These are phyloP conservation scores for Gambusia yucatana DNA, from an alignment of 2,797 vertebrate species.

Conservation along the genomic window DNA sequence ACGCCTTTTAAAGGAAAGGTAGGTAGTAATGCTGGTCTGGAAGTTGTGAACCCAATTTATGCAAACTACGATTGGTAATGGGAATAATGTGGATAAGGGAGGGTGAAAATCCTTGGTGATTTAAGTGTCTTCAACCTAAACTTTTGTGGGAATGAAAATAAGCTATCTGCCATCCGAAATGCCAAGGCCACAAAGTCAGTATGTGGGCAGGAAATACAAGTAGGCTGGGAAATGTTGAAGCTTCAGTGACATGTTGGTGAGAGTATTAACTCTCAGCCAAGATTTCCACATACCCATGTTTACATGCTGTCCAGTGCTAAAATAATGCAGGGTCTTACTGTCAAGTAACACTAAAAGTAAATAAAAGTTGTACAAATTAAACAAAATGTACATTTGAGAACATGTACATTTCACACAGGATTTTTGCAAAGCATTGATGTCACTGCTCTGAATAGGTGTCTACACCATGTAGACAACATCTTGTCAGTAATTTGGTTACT, in stretches of 20 bases:
- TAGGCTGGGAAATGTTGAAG: not conserved
- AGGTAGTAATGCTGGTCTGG: not conserved
- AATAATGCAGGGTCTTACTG: not conserved
- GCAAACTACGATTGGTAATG: not conserved
- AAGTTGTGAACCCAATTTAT: not conserved
- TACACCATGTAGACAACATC: not conserved
- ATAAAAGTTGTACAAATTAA: not conserved
- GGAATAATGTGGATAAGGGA: not conserved
- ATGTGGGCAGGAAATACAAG: constrained; percentile 1
- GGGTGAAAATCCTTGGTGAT: not conserved
- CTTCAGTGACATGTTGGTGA: not conserved
- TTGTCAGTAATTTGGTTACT: not conserved
- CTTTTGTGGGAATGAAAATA: not conserved
- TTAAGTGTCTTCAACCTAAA: not conserved
- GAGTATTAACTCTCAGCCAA: not conserved
- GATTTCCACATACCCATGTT: not conserved
- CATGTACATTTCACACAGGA: not conserved
- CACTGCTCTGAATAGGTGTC: not conserved
- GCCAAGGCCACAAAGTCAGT: not conserved
- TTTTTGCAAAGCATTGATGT: not conserved
- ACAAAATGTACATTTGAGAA: not conserved
- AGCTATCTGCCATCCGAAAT: not conserved
- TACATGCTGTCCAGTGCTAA: not conserved
- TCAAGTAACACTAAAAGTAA: not conserved
- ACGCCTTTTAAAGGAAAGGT: not conserved